These are phyloP conservation scores for Vanacampus margaritifer DNA, from an alignment of 2,113 vertebrate genomes.

Conservation along the genomic window DNA sequence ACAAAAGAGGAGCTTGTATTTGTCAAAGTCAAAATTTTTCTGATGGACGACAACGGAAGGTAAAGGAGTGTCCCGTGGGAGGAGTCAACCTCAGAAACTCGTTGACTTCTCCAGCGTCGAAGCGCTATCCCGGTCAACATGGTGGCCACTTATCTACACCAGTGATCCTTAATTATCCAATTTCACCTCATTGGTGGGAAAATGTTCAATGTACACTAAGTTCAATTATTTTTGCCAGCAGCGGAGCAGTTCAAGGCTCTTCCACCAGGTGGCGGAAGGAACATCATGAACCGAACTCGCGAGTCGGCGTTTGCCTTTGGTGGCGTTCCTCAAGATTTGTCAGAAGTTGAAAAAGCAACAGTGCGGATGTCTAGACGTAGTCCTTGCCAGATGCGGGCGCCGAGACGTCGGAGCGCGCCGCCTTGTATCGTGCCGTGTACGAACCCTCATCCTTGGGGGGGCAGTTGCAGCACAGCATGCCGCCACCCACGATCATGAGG, in stretches of 20 bases:
- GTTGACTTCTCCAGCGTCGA: neutral
- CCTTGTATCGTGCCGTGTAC: slow-evolving; percentile 62
- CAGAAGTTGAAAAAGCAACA: neutral
- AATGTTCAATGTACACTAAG: neutral
- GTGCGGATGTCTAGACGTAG: slow-evolving; percentile 54
- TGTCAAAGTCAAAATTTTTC: neutral
- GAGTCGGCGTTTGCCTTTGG: no score
- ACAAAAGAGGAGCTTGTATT: neutral
- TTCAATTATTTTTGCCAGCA: neutral
- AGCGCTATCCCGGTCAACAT: neutral
- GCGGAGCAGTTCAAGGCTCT: neutral
- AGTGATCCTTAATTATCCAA: neutral
- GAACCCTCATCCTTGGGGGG: slow-evolving; percentile 39
- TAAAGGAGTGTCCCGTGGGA: neutral
- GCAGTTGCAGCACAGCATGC: slow-evolving; percentile 71
- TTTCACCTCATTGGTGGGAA: neutral
- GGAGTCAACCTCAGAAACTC: neutral
- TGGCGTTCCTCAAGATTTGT: neutral
- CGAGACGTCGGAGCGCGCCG: slow-evolving; percentile 53
- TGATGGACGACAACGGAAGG: no score
- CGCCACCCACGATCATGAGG: slow-evolving; percentile 72
- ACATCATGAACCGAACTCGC: neutral
- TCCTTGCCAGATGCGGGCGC: slow-evolving; percentile 50
- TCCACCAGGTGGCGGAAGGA: neutral
- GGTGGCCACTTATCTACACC: neutral